Evolutionary conservation across 2,113 vertebrate species (phyloP).

Genomic region (Myrmecophaga tridactyla): DNA sequence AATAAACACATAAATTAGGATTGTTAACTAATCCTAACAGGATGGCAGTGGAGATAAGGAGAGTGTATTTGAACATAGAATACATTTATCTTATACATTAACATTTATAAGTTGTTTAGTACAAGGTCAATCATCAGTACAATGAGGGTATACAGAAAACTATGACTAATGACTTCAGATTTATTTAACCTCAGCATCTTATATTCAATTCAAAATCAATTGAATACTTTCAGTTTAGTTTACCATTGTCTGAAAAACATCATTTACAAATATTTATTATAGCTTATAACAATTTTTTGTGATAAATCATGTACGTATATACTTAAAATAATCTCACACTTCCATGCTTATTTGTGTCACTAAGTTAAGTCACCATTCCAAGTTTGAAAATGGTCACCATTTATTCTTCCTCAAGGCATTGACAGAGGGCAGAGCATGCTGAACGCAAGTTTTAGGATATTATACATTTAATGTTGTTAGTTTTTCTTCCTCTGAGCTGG

Average conservation of each 20-base stretch:
- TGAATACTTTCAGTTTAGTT: not conserved
- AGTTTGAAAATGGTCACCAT: not conserved
- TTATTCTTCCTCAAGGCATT: not conserved
- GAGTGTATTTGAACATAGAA: not conserved
- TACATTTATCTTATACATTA: not conserved
- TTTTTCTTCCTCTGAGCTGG: not conserved
- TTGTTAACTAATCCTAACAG: not conserved
- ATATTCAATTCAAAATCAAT: not conserved
- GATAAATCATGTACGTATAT: not conserved
- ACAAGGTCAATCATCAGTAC: not conserved
- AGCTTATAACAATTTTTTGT: not conserved
- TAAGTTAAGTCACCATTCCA: not conserved
- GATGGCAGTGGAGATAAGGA: not conserved
- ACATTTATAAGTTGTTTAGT: not conserved
- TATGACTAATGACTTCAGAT: not conserved
- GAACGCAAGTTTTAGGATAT: not conserved
- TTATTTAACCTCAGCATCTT: not conserved
- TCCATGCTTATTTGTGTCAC: not conserved
- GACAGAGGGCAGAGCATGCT: not conserved
- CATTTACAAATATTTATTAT: not conserved
- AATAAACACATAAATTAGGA: not conserved
- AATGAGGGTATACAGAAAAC: not conserved
- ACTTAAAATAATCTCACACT: not conserved
- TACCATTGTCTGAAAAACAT: not conserved
- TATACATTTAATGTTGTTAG: not conserved